Evolutionary conservation across 2,888 invertebrate species (phyloP).

Genomic region (Cephonodes hylas): DNA sequence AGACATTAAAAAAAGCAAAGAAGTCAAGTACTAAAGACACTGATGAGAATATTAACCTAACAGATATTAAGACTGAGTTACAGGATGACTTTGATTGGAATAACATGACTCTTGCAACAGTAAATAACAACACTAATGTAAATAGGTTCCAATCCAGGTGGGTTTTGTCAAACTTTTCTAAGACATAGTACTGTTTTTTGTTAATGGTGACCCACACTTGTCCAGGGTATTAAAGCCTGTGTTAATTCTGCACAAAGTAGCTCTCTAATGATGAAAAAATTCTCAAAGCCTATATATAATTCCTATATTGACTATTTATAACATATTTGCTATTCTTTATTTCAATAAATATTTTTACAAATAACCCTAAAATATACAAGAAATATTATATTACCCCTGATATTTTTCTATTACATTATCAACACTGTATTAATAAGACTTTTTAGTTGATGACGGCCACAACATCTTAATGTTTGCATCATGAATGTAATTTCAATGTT

Average conservation of each 20-base stretch:
- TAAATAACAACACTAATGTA: slow-evolving; percentile 63
- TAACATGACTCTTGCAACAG: slow-evolving; percentile 73
- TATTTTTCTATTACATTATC: neutral
- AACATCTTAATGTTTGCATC: slow-evolving; percentile 1
- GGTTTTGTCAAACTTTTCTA: slow-evolving; percentile 33
- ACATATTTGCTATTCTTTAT: too few species aligned
- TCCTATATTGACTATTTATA: too few species aligned
- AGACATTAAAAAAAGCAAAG: slow-evolving; percentile 51
- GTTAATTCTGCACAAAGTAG: too few species aligned
- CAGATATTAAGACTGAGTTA: slow-evolving; percentile 74
- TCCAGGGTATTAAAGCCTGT: too few species aligned
- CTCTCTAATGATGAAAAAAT: too few species aligned
- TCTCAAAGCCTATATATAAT: too few species aligned
- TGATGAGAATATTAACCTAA: slow-evolving; percentile 48
- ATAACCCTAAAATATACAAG: neutral
- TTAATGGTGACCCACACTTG: neutral
- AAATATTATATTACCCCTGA: neutral
- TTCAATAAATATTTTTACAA: too few species aligned
- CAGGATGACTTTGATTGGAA: slow-evolving; percentile 75
- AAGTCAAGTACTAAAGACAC: slow-evolving; percentile 46
- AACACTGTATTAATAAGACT: neutral
- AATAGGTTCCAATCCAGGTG: slow-evolving; percentile 71
- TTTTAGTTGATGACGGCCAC: neutral
- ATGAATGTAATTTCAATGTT: slow-evolving; percentile 50
- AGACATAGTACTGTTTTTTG: neutral